Evolutionary conservation across 2,797 vertebrate genomes (phyloP).

Genomic region (Steatocranus sp.): DNA sequence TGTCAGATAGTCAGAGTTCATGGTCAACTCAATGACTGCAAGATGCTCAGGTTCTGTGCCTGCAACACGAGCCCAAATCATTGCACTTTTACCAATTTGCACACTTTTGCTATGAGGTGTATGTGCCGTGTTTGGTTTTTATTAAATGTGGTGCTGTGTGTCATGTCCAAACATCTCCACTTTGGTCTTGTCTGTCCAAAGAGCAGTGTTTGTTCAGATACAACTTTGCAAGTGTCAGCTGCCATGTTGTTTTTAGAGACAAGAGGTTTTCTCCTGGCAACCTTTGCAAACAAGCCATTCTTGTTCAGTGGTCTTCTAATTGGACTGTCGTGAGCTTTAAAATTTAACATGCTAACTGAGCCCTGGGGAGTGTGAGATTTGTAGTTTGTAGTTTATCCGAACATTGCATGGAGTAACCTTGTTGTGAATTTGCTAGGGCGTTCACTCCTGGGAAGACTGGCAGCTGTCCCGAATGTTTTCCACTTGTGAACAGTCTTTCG

Average conservation of each 20-base stretch:
- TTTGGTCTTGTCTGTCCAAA: background rate
- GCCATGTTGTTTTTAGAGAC: background rate
- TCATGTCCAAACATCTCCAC: background rate
- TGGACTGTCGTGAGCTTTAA: background rate
- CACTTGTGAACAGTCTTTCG: background rate
- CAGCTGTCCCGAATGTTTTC: background rate
- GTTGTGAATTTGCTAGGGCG: background rate
- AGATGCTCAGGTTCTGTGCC: background rate
- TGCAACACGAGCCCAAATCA: background rate
- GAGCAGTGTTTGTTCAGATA: background rate
- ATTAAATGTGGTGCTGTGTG: background rate
- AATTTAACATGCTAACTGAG: background rate
- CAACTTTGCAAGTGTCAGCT: background rate
- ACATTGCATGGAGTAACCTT: background rate
- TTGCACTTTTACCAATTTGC: too few species aligned
- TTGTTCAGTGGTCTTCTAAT: background rate
- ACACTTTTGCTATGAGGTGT: background rate
- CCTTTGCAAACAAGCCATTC: background rate
- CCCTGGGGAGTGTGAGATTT: background rate
- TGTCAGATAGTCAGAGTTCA: background rate
- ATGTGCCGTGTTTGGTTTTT: background rate
- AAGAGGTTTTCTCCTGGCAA: background rate
- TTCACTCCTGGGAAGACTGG: background rate
- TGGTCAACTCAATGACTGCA: rapidly evolving
- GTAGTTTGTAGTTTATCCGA: background rate